Percentiles rank a stretch among this genome's conserved stretches.
Conservation (phyloP, 92 coral and sea anemone genomes). For the Bergia puertoricense region DNA sequence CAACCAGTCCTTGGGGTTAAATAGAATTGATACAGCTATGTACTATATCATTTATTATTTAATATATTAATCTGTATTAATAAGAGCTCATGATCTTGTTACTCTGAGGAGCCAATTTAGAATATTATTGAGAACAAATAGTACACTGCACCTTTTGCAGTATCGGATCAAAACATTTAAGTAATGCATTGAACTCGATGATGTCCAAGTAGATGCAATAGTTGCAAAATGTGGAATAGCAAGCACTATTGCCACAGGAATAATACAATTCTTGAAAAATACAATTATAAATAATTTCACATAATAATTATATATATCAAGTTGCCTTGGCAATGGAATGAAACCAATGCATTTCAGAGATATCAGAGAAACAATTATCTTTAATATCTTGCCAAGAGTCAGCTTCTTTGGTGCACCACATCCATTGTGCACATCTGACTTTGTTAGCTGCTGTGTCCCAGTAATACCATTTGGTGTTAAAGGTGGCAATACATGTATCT, state of each 20-base stretch:
- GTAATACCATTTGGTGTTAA: background rate
- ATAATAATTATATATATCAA: conserved; percentile 23
- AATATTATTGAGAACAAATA: background rate
- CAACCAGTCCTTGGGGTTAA: too few relatives aligned
- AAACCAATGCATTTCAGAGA: conserved; percentile 4
- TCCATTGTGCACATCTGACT: background rate
- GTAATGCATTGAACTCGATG: background rate
- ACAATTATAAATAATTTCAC: conserved; percentile 5
- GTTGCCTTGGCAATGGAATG: conserved; percentile 40
- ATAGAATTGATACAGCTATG: too few relatives aligned
- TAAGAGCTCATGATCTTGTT: background rate
- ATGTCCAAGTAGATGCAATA: conserved; percentile 14
- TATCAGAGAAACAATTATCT: conserved; percentile 29
- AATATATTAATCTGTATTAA: background rate
- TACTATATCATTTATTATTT: background rate
- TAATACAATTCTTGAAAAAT: conserved; percentile 15
- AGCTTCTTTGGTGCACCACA: background rate
- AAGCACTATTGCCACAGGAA: conserved; percentile 18
- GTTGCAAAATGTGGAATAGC: conserved; percentile 16
- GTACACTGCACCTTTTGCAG: conserved; percentile 24
- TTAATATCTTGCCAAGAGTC: conserved; percentile 35
- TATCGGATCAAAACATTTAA: background rate
- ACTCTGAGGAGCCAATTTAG: conserved; percentile 6
- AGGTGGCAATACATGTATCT: background rate
- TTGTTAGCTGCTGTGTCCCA: background rate